phyloP scores from a whole-genome alignment of 2,113 vertebrate species.

The Accipiter virgatus region DNA sequence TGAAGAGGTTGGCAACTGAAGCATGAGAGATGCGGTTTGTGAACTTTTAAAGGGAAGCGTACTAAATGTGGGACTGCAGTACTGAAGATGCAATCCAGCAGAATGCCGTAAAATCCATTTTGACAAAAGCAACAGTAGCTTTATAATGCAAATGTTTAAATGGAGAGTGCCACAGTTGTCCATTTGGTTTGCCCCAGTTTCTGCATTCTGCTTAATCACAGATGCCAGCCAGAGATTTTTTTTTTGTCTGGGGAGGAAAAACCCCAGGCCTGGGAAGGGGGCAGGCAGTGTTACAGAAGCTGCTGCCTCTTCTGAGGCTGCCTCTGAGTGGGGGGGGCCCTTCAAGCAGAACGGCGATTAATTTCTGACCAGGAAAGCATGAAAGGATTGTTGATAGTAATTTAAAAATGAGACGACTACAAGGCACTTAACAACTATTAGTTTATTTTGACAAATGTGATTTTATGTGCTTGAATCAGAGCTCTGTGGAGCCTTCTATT shows the following conservation, averaged over 20 bases:
- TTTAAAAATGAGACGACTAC: background rate
- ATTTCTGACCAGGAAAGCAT: background rate
- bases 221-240: background rate
- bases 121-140: background rate
- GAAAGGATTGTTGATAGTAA: background rate
- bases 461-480: background rate
- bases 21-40: background rate
- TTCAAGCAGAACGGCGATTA: background rate
- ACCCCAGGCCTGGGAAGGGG: background rate
- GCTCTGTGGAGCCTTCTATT: background rate
- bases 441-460: background rate
- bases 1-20: background rate
- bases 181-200: background rate
- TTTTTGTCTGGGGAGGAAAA: background rate
- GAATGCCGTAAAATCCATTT: background rate
- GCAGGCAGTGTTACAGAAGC: background rate
- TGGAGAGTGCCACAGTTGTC: background rate
- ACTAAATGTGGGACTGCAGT: background rate
- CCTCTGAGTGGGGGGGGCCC: background rate
- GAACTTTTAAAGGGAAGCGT: background rate
- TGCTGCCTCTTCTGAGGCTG: background rate
- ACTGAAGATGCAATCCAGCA: background rate
- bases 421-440: background rate
- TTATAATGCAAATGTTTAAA: background rate
- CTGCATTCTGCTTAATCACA: background rate